Evolutionary conservation across 2,888 invertebrate species (phyloP).

Genomic region (Argynnis bischoffii): DNA sequence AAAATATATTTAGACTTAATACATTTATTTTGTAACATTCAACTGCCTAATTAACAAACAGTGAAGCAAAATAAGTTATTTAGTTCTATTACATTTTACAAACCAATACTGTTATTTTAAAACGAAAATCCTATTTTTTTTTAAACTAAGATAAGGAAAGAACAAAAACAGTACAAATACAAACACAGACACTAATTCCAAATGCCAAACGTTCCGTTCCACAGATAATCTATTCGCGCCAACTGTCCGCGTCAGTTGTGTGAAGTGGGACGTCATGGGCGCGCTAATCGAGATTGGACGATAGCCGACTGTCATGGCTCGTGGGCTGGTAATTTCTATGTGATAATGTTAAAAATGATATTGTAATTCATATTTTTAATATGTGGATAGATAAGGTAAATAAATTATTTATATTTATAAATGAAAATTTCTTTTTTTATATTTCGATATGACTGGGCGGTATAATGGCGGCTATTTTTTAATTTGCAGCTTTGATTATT

Average conservation of each 20-base stretch:
- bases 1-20: constrained; percentile 18
- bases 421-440: background rate
- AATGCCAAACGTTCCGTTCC: constrained; percentile 44
- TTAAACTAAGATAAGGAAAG: constrained; percentile 5
- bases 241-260: constrained; percentile 76
- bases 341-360: constrained; percentile 40
- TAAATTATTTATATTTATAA: background rate
- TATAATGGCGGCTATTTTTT: no score
- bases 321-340: constrained; percentile 39
- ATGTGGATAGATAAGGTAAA: background rate
- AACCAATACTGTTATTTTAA: no score
- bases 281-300: constrained; percentile 69
- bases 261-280: constrained; percentile 64
- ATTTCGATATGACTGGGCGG: no score
- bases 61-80: no score
- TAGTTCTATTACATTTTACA: no score
- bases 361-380: background rate
- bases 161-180: constrained; percentile 5
- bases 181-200: constrained; percentile 36
- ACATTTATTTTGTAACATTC: background rate
- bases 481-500: no score
- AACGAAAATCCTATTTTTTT: background rate
- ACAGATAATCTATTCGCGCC: constrained; percentile 57
- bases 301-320: constrained; percentile 57
- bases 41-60: no score